Evolutionary conservation across 1,140 invertebrate species (phyloP).

Genomic region (Oscheius sp.): DNA sequence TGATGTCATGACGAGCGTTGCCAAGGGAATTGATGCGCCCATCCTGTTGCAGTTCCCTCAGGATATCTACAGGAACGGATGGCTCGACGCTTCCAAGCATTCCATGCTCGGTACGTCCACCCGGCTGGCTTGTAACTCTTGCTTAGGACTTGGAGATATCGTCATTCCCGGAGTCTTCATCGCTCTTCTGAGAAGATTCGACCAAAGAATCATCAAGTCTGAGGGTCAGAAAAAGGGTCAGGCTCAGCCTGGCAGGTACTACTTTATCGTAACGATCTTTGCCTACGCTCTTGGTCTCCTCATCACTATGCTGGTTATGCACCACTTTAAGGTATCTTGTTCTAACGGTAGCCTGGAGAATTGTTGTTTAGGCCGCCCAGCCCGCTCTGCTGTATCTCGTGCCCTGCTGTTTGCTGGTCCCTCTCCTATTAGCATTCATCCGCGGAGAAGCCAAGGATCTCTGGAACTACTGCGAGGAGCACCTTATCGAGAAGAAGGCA

Average conservation of each 20-base stretch:
- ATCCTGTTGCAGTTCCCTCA: constrained; percentile 99
- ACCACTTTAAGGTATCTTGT: constrained; percentile 76
- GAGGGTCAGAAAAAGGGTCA: constrained; percentile 37
- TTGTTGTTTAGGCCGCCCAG: constrained; percentile 66
- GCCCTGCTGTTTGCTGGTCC: constrained; percentile 86
- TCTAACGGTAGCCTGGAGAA: constrained; percentile 5
- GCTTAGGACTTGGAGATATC: constrained; percentile 83
- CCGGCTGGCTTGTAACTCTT: no score
- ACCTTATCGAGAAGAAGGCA: constrained; percentile 48
- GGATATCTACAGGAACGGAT: constrained; percentile 65
- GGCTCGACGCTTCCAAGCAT: constrained; percentile 83
- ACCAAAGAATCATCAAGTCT: constrained; percentile 74
- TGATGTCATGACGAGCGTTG: constrained; percentile 99
- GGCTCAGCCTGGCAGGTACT: constrained; percentile 67
- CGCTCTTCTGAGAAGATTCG: constrained; percentile 89
- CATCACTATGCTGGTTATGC: constrained; percentile 94
- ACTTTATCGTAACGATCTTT: constrained; percentile 88
- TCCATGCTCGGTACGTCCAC: constrained; percentile 82
- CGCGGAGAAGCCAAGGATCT: constrained; percentile 73
- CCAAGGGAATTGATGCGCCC: constrained; percentile 98
- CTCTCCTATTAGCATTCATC: constrained; percentile 78
- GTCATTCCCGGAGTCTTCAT: constrained; percentile 99
- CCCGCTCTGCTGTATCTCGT: constrained; percentile 95
- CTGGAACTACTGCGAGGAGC: constrained; percentile 60
- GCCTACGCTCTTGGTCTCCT: constrained; percentile 91